Base-by-base conservation (phyloP, 2,888 invertebrate genomes). In the Cinara cedri region DNA sequence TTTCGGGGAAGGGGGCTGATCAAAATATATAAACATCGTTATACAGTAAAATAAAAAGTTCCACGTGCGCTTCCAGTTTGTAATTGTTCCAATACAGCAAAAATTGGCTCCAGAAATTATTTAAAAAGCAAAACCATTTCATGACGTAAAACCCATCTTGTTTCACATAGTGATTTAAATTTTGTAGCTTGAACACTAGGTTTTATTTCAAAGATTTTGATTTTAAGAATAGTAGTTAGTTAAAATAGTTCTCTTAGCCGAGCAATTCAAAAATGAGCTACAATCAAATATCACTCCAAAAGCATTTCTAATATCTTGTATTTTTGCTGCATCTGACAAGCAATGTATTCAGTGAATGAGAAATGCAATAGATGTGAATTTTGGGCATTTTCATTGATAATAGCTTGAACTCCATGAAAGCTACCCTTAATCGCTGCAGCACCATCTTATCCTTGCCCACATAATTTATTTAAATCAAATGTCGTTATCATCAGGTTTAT, bases 271-370 rank as follows among this genome's bases (percentile, higher is more conserved):
- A 66, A 66, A 46, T n/a, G 46, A 66, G 8, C 46, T 2, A 16
- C 46, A 49, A 16, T 24, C 49, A 16, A 3, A n/a, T 66, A 49
- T 49, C 11, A 49, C 3, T 11, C 6, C n/a, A 51, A 68, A 68
- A 51, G 16, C 26, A 49, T 49, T 51, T 66, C n/a, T 16, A 66
- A 26, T 66, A 26, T 66, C 26, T 66, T 66, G 49, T 11, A 14
- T n/a, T 66, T 66, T 66, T 11, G 42, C 14, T 21, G 19, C 55
- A 55, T 42, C 42, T 2, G 55, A 71, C 1, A 70, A 54, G n/a
- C 66, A 46, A 66, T 84, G 82, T 34, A 81, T 84, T 84, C 16
- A 84, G 81, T 60, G 78, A 82, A 72, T 84, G 83, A 55, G 82
- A 80, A 55, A 82, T 81, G 71, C 84, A n/a, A n/a, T n/a, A n/a